Conservation (phyloP, 2,113 vertebrate genomes). For the Dromaius novaehollandiae region DNA sequence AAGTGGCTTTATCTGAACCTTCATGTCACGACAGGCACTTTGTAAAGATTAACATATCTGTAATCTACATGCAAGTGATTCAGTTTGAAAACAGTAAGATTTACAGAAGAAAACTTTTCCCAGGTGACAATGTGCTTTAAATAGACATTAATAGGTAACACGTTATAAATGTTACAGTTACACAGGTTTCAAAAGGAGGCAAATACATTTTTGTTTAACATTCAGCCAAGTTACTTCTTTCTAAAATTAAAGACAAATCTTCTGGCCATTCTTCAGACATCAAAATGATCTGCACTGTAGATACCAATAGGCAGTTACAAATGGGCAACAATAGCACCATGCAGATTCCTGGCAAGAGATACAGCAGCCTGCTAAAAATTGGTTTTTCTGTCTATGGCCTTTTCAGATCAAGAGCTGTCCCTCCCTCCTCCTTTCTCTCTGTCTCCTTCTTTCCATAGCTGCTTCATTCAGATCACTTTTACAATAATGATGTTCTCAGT, state of each 20-base stretch:
- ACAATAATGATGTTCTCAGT: neutral
- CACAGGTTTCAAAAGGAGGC: constrained; percentile 35
- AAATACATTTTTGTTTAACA: constrained; percentile 28
- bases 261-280: neutral
- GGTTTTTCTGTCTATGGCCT: neutral
- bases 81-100: neutral
- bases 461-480: constrained; percentile 6
- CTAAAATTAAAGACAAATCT: constrained; percentile 22
- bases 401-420: neutral
- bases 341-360: neutral
- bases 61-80: neutral
- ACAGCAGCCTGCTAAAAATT: neutral
- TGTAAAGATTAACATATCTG: neutral
- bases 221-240: constrained; percentile 24
- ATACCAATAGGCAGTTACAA: neutral
- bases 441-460: constrained; percentile 43
- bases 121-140: neutral
- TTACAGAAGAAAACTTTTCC: constrained; percentile 5
- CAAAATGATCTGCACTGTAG: neutral
- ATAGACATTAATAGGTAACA: neutral
- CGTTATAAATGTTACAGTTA: neutral
- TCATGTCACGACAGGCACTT: neutral
- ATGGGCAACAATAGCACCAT: neutral
- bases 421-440: neutral
- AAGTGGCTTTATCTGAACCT: neutral